Conservation (phyloP, 37 sponge, comb jelly and placozoan genomes). For the Haliclona indistincta region DNA sequence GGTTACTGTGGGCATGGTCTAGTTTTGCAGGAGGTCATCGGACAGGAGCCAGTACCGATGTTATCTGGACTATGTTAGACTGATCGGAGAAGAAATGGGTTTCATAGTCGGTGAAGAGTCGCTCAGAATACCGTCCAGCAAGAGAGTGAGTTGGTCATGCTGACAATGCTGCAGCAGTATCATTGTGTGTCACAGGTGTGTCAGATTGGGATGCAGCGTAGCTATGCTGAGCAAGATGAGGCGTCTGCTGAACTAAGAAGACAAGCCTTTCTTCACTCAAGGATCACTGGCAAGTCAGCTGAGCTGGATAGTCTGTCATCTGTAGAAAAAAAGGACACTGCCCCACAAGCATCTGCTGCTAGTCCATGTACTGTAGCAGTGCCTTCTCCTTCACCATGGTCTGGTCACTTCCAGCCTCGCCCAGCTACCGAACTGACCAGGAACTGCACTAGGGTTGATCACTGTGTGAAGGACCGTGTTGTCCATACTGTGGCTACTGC, state of each 20-base stretch:
- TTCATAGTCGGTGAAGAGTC: conserved; percentile 79
- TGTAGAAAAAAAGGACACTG: not conserved
- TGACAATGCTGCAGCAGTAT: not conserved
- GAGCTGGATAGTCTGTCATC: not conserved
- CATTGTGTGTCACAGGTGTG: conserved; percentile 51
- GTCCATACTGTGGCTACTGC: conserved; percentile 33
- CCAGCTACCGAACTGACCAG: not conserved
- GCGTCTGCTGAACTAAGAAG: conserved; percentile 34
- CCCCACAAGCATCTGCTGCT: conserved; percentile 1
- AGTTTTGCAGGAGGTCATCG: conserved; percentile 53
- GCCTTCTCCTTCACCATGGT: conserved; percentile 14
- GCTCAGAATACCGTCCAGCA: conserved; percentile 96
- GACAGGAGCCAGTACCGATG: conserved; percentile 73
- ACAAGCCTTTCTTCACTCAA: conserved; percentile 41
- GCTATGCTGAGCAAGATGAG: conserved; percentile 51
- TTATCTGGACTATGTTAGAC: conserved; percentile 82
- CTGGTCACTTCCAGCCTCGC: conserved; percentile 39
- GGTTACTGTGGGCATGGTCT: too few relatives aligned
- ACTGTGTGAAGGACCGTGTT: conserved; percentile 16
- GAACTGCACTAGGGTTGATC: conserved; percentile 41
- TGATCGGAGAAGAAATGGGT: conserved; percentile 78
- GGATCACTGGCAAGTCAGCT: conserved; percentile 4
- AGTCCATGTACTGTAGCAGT: not conserved
- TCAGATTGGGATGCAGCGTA: conserved; percentile 62
- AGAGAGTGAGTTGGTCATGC: conserved; percentile 58